phyloP scores from a whole-genome alignment of 2,888 invertebrate species.

The Ecdyonurus torrentis region DNA sequence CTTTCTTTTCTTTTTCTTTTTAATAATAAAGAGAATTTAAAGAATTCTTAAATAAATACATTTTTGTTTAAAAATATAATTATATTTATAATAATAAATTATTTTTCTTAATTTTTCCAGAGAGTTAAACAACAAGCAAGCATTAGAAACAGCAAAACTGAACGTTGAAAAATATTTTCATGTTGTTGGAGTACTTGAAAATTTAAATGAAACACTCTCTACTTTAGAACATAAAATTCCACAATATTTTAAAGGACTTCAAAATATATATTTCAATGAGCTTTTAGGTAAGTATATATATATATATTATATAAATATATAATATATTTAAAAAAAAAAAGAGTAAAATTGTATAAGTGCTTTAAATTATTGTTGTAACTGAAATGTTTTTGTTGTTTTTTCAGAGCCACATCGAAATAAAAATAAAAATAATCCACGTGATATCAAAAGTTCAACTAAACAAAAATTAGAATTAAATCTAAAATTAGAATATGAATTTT shows the following conservation, averaged over 20 bases:
- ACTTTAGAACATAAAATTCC: slow-evolving; percentile 34
- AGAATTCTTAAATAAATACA: no score
- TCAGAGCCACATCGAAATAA: background rate
- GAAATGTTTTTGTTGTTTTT: background rate
- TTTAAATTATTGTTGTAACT: background rate
- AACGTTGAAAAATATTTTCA: slow-evolving; percentile 39
- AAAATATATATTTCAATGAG: slow-evolving; percentile 29
- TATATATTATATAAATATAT: no score
- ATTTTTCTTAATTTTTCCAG: slow-evolving; percentile 20
- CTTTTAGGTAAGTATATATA: slow-evolving; percentile 30
- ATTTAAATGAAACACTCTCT: slow-evolving; percentile 35
- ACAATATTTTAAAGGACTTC: slow-evolving; percentile 38
- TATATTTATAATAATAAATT: background rate
- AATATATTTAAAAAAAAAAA: no score
- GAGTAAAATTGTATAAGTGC: background rate
- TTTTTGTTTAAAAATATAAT: no score
- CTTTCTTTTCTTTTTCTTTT: no score
- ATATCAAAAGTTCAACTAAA: background rate
- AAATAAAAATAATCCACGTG: slow-evolving; percentile 1
- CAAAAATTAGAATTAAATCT: background rate
- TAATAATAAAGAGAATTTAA: no score
- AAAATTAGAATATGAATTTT: background rate
- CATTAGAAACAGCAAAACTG: slow-evolving; percentile 33
- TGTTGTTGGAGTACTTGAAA: slow-evolving; percentile 40
- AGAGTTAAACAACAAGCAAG: slow-evolving; percentile 34